A percentile compares a stretch with the other conserved stretches of the same genome.
Evolutionary conservation across 2,888 invertebrate species (phyloP).

Genomic region (Luffia ferchaultella): DNA sequence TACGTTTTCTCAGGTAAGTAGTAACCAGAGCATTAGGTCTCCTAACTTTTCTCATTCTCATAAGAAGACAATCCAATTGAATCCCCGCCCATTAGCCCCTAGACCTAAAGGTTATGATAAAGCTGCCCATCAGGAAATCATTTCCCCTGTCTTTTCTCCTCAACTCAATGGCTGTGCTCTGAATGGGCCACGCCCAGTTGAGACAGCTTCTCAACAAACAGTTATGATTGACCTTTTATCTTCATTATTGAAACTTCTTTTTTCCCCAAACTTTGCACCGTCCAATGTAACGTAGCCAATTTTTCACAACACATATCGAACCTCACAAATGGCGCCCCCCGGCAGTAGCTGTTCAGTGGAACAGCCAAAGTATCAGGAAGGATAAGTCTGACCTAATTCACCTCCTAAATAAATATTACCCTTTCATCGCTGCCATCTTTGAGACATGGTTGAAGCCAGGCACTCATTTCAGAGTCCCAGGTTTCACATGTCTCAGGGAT

Average conservation of each 20-base stretch:
- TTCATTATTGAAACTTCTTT: background rate
- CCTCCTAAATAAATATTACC: background rate
- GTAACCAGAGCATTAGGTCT: background rate
- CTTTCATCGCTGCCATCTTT: background rate
- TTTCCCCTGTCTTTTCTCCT: background rate
- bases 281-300: background rate
- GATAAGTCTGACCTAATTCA: background rate
- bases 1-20: background rate
- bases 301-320: background rate
- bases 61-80: background rate
- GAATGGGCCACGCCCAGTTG: background rate
- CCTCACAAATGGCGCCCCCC: background rate
- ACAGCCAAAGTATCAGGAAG: background rate
- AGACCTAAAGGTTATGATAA: background rate
- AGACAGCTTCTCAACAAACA: background rate
- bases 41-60: background rate
- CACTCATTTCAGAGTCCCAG: background rate
- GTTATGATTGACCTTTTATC: background rate
- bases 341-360: background rate
- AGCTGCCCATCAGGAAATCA: background rate
- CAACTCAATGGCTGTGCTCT: background rate
- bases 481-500: background rate
- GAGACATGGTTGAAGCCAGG: background rate
- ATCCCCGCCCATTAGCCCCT: background rate
- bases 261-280: background rate